A percentile compares a stretch with the other conserved stretches of the same genome.
phyloP scores from a whole-genome alignment of 2,888 invertebrate species.

The Himalopsyche anomala region DNA sequence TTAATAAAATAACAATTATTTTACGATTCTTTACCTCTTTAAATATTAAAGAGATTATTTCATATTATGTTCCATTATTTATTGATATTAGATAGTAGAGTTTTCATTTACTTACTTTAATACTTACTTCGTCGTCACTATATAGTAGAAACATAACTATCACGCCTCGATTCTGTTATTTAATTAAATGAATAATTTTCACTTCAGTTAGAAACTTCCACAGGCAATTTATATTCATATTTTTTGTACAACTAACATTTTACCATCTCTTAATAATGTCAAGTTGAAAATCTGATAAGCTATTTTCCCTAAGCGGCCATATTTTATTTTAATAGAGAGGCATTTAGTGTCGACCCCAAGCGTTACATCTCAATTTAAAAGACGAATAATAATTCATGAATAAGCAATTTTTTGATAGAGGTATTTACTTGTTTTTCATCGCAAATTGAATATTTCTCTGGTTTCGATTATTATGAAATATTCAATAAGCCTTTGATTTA shows the following conservation, averaged over 20 bases:
- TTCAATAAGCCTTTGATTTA: background rate
- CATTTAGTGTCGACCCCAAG: conserved; percentile 61
- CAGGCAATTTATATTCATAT: conserved; percentile 20
- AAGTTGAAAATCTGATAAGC: conserved; percentile 61
- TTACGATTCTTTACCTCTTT: too few relatives aligned
- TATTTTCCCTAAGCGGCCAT: conserved; percentile 56
- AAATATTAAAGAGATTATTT: too few relatives aligned
- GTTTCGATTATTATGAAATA: background rate
- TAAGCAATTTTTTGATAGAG: conserved; percentile 62
- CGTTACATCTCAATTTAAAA: conserved; percentile 64
- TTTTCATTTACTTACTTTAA: background rate
- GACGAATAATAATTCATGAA: conserved; percentile 60
- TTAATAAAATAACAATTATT: too few relatives aligned
- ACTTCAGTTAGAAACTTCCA: conserved; percentile 3
- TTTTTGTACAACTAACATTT: conserved; percentile 29
- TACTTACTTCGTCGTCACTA: background rate
- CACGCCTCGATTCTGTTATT: background rate
- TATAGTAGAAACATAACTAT: background rate
- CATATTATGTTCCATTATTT: too few relatives aligned
- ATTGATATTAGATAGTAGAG: background rate
- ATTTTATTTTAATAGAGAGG: conserved; percentile 58
- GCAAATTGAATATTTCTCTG: conserved; percentile 44
- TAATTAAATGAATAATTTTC: conserved; percentile 34
- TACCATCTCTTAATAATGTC: conserved; percentile 56
- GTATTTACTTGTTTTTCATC: conserved; percentile 44